Conservation (phyloP, 2,797 vertebrate species). For the Octomys mimax region DNA sequence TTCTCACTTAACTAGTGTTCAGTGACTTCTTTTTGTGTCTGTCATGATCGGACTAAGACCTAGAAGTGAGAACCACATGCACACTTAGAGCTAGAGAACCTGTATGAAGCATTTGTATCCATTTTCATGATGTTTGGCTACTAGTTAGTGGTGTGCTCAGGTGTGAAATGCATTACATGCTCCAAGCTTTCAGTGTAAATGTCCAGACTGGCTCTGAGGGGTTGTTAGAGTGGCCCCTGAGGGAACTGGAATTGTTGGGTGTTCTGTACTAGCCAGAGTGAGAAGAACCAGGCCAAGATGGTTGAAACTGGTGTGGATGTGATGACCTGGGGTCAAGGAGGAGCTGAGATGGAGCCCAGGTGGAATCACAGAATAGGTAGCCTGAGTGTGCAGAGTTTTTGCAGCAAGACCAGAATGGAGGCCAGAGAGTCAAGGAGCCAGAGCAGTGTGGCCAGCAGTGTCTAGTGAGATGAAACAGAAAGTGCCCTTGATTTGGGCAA, state of each 20-base stretch:
- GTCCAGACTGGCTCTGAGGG: neutral
- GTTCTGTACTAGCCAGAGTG: neutral
- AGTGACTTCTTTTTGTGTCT: neutral
- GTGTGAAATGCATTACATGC: neutral
- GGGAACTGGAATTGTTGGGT: neutral
- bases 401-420: neutral
- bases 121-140: neutral
- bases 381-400: neutral
- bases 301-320: neutral
- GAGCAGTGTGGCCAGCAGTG: neutral
- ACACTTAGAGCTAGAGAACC: neutral
- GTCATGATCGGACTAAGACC: neutral
- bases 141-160: neutral
- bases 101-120: neutral
- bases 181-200: neutral
- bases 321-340: neutral
- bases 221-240: conserved; percentile 63
- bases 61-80: neutral
- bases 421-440: neutral
- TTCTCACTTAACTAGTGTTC: neutral
- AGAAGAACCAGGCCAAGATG: neutral
- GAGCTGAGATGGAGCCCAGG: neutral
- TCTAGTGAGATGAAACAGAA: neutral
- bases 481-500: neutral
- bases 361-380: neutral